These are phyloP conservation scores for Melanchra persicariae DNA, from an alignment of 2,888 invertebrate species.

Conservation along the genomic window DNA sequence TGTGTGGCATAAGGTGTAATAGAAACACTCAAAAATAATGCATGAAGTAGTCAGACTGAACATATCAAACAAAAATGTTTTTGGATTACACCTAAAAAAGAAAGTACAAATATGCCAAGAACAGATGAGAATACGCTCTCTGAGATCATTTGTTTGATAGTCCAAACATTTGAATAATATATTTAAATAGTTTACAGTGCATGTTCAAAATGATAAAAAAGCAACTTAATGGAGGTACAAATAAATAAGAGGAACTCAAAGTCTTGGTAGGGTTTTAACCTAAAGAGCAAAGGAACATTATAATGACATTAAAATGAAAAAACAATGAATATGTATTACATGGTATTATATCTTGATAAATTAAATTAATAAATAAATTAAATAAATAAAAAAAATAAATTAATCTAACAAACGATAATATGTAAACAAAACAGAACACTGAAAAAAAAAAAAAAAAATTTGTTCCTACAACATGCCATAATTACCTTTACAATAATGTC, in stretches of 20 bases:
- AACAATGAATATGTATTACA: no score
- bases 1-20: slow-evolving; percentile 19
- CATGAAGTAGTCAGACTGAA: slow-evolving; percentile 17
- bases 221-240: not conserved
- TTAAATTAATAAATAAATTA: no score
- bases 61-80: not conserved
- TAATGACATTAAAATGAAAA: not conserved
- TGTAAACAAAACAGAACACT: not conserved
- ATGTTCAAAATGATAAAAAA: not conserved
- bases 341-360: no score
- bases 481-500: slow-evolving; percentile 82
- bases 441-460: slow-evolving; percentile 11
- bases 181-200: not conserved
- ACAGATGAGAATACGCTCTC: not conserved
- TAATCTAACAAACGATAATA: not conserved
- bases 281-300: not conserved
- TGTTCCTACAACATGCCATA: not conserved
- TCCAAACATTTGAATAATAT: not conserved
- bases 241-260: not conserved
- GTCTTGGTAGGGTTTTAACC: not conserved
- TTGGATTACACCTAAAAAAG: not conserved
- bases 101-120: not conserved
- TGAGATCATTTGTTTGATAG: not conserved
- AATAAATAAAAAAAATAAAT: no score
- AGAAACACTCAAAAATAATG: slow-evolving; percentile 55